phyloP scores from a whole-genome alignment of 2,113 vertebrate genomes.

The Seriola quinqueradiata region DNA sequence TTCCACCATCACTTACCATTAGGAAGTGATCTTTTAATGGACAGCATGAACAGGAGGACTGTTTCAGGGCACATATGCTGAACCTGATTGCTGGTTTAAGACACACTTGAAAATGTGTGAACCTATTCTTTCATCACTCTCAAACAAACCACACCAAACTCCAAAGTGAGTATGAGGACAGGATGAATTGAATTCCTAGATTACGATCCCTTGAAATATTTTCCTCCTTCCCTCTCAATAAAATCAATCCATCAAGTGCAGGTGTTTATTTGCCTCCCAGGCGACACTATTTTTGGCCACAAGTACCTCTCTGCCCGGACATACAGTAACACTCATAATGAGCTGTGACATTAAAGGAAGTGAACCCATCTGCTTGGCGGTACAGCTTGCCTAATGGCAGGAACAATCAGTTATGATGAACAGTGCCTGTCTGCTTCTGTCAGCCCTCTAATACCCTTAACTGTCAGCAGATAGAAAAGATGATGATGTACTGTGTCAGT shows the following conservation, averaged over 20 bases:
- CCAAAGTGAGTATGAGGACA: no score
- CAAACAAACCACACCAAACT: no score
- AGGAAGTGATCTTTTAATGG: no score
- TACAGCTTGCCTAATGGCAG: not conserved
- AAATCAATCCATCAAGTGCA: not conserved
- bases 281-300: constrained; percentile 7
- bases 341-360: constrained; percentile 27
- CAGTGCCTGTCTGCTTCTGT: not conserved
- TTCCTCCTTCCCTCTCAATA: not conserved
- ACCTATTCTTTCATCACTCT: no score
- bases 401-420: constrained; percentile 47
- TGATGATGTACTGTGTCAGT: no score
- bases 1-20: no score
- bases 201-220: no score
- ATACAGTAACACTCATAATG: constrained; percentile 14
- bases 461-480: constrained; percentile 17
- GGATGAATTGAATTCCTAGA: no score
- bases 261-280: constrained; percentile 8
- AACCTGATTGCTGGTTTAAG: no score
- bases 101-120: no score
- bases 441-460: constrained; percentile 5
- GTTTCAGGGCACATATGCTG: no score
- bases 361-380: constrained; percentile 34
- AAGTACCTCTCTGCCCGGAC: not conserved
- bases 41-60: no score